Evolutionary conservation across 1,140 invertebrate species (phyloP).

Genomic region (Atta colombica): DNA sequence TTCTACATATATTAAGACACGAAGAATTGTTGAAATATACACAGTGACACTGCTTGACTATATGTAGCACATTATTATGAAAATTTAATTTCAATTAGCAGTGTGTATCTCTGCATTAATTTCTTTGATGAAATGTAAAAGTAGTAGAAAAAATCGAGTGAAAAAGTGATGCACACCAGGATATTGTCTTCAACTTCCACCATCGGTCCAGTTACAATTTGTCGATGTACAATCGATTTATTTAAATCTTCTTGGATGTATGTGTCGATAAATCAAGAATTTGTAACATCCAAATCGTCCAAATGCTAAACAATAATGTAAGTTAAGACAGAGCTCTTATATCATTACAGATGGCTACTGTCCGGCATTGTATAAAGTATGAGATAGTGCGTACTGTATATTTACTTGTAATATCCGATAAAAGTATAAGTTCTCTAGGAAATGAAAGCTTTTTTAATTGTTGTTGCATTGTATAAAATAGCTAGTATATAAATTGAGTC

Average conservation of each 20-base stretch:
- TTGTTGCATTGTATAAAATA: conserved; percentile 64
- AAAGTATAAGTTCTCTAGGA: conserved; percentile 45
- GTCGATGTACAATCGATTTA: conserved; percentile 36
- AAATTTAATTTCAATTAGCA: conserved; percentile 59
- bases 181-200: conserved; percentile 64
- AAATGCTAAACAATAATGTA: conserved; percentile 78
- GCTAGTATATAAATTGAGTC: conserved; percentile 17
- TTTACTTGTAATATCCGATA: conserved; percentile 68
- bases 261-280: conserved; percentile 49
- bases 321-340: conserved; percentile 65
- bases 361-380: conserved; percentile 59
- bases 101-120: conserved; percentile 47
- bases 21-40: conserved; percentile 36
- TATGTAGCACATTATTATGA: conserved; percentile 57
- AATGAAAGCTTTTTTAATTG: conserved; percentile 66
- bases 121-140: conserved; percentile 49
- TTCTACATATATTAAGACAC: conserved; percentile 10
- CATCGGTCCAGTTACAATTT: conserved; percentile 51
- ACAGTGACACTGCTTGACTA: conserved; percentile 64
- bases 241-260: conserved; percentile 33
- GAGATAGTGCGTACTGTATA: conserved; percentile 52
- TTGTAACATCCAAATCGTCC: conserved; percentile 72
- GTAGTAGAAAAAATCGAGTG: conserved; percentile 27
- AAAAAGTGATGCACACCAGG: conserved; percentile 56
- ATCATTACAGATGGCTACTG: conserved; percentile 56